A percentile compares a stretch with the other conserved stretches of the same genome.
phyloP scores from a whole-genome alignment of 2,797 vertebrate species.

The Morelia viridis region DNA sequence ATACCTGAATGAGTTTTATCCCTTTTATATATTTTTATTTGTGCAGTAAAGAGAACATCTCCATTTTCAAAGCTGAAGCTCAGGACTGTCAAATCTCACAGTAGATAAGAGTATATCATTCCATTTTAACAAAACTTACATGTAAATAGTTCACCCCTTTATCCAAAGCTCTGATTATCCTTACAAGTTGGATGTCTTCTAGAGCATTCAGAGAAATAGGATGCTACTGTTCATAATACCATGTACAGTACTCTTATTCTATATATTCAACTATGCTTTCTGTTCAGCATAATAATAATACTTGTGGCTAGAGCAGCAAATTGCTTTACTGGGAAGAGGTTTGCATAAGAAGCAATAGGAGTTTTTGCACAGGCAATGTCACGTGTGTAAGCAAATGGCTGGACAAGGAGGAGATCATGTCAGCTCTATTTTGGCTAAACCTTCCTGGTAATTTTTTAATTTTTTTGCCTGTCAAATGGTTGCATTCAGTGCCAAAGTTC shows the following conservation, averaged over 20 bases:
- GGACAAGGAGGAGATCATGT: not conserved
- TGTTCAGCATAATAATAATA: conserved; percentile 7
- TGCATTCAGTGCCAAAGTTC: conserved; percentile 5
- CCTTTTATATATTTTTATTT: conserved; percentile 3
- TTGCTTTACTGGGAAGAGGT: not conserved
- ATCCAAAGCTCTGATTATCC: conserved; percentile 27
- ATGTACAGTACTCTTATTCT: not conserved
- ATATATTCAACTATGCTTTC: conserved; percentile 35
- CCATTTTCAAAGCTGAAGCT: not conserved
- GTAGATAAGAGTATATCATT: not conserved
- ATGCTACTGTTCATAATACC: conserved; percentile 21
- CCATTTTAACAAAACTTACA: not conserved
- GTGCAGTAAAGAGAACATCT: not conserved
- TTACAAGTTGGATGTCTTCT: conserved; percentile 17
- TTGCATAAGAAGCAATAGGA: not conserved
- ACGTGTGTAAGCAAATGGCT: conserved; percentile 3
- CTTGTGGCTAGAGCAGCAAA: not conserved
- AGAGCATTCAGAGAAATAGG: not conserved
- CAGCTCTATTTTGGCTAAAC: not conserved
- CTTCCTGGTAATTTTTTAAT: not conserved
- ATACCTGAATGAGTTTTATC: not conserved
- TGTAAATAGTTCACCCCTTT: conserved; percentile 16
- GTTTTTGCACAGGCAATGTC: not conserved
- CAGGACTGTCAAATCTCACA: not conserved
- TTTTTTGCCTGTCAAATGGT: not conserved